Evolutionary conservation across 2,888 invertebrate species (phyloP), one percentile per base, ranked within the genome.

Genomic region (Melinaea marsaeus): DNA sequence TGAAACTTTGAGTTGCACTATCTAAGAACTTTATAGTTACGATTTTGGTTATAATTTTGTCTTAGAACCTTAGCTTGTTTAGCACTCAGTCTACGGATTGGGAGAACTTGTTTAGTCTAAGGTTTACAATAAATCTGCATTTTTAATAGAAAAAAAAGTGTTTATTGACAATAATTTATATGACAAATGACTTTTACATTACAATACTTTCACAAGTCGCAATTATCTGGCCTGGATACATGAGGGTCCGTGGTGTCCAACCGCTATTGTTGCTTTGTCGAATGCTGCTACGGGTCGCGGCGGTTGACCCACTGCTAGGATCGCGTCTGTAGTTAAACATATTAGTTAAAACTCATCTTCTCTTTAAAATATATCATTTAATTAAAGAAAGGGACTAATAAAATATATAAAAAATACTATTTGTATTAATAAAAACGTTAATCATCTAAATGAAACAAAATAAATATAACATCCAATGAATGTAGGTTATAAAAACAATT

Each of bases 251-350:
- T 78, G 82, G 60, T 71, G 74, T 4, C 86, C 85, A 5, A 90
- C 70, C 5, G 83, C 84, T 67, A 90, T 87, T 22, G 81, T 79
- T 33, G 90, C 90, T 70, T 87, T 84, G 69, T 90, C 90, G 62
- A 90, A 90, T 2, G 88, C 85, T 58, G 86, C 85, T 5, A 90
- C 70, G n/a, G 90, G 90, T 13, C 68, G 69, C n/a, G 90, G 90
- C 1, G 90, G 90, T 70, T 87, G 86, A 1, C 90, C 90, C 51
- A 90, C 79, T 11, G 90, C 89, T 64, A 90, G 74, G 33, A 90
- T 76, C 6, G 90, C 90, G 82, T 90, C 90, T 90, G 84, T 79
- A 66, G 33, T 54, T 37, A 59, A 35, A 68, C 64, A 66, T 58
- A 13, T 37, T 13, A 55, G 1, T 56, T 37, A 37, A 47, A 51